Evolutionary conservation across 1,140 invertebrate species (phyloP).

Genomic region (Lamellibrachia luymesi): DNA sequence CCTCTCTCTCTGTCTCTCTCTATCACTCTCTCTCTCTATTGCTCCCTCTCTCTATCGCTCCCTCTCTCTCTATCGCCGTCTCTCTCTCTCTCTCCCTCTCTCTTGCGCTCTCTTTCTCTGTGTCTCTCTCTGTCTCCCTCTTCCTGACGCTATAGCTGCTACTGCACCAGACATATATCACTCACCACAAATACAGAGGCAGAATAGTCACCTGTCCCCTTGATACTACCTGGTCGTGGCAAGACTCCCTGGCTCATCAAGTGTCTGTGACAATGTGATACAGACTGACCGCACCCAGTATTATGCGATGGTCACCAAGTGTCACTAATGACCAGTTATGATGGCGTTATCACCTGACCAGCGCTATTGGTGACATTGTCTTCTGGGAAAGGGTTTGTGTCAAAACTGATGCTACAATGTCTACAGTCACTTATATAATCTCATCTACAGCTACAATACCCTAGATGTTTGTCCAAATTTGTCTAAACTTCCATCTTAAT

Average conservation of each 20-base stretch:
- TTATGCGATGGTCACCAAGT: neutral
- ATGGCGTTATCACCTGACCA: neutral
- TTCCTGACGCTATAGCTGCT: too few species aligned
- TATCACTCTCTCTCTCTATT: too few species aligned
- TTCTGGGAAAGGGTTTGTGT: neutral
- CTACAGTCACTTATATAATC: neutral
- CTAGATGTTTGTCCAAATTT: too few species aligned
- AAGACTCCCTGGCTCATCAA: neutral
- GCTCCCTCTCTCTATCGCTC: too few species aligned
- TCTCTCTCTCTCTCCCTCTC: too few species aligned
- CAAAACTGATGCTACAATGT: neutral
- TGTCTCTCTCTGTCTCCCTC: too few species aligned
- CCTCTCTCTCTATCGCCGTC: too few species aligned
- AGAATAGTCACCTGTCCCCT: neutral
- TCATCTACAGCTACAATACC: neutral
- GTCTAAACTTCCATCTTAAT: too few species aligned
- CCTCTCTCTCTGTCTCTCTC: too few species aligned
- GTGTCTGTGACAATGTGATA: neutral
- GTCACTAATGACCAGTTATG: neutral
- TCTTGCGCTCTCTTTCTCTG: too few species aligned
- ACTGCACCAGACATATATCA: too few species aligned
- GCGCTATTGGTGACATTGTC: neutral
- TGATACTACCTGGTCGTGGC: neutral
- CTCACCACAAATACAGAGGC: neutral
- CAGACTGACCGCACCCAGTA: neutral